phyloP scores from a whole-genome alignment of 2,797 vertebrate genomes.

The Mormyrops boulengeri region DNA sequence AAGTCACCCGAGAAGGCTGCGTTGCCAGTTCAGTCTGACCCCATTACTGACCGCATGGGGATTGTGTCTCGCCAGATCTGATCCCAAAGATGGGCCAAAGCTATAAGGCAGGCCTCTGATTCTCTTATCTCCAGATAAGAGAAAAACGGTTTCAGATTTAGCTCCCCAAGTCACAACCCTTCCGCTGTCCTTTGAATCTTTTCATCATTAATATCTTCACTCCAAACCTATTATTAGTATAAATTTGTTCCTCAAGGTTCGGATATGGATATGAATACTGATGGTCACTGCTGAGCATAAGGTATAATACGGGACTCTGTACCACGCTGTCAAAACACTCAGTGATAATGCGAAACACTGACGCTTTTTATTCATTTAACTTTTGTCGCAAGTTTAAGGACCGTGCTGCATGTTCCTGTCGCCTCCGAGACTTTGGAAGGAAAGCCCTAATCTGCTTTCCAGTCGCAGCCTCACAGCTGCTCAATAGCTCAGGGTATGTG shows the following conservation, averaged over 20 bases:
- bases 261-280: slow-evolving; percentile 45
- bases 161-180: slow-evolving; percentile 30
- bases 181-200: slow-evolving; percentile 24
- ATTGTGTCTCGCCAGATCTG: slow-evolving; percentile 42
- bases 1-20: slow-evolving; percentile 36
- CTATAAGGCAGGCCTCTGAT: slow-evolving; percentile 38
- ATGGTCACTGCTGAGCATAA: slow-evolving; percentile 23
- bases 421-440: slow-evolving; percentile 51
- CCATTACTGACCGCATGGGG: slow-evolving; percentile 52
- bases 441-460: slow-evolving; percentile 58
- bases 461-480: slow-evolving; percentile 43
- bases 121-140: slow-evolving; percentile 53
- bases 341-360: slow-evolving; percentile 43
- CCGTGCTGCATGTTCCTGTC: slow-evolving; percentile 46
- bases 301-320: background rate
- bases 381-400: slow-evolving; percentile 48
- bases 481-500: slow-evolving; percentile 42
- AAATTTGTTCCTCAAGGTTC: slow-evolving; percentile 45
- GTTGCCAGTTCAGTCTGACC: slow-evolving; percentile 44
- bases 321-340: background rate
- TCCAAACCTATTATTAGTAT: slow-evolving; percentile 51
- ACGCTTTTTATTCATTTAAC: slow-evolving; percentile 28
- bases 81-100: slow-evolving; percentile 42
- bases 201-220: slow-evolving; percentile 44
- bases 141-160: slow-evolving; percentile 35